phyloP scores from a whole-genome alignment of 2,797 vertebrate species.

The Tragopan temminckii region DNA sequence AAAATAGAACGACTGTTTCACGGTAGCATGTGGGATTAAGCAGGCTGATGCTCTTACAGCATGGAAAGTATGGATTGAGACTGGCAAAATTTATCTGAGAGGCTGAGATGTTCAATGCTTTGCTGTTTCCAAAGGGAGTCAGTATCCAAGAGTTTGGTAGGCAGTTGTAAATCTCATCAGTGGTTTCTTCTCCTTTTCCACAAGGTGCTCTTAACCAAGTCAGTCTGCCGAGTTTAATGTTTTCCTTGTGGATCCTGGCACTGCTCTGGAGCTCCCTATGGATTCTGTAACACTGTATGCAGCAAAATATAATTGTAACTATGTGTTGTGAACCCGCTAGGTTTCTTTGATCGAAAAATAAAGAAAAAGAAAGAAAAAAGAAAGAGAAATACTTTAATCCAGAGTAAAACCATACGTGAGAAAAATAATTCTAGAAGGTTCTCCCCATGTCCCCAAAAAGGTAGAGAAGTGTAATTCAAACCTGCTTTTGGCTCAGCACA shows the following conservation, averaged over 20 bases:
- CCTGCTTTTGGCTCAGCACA: background rate
- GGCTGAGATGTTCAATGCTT: slow-evolving; percentile 23
- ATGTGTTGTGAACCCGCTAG: background rate
- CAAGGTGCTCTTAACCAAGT: slow-evolving; percentile 46
- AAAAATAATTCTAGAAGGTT: background rate
- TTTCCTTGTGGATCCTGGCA: slow-evolving; percentile 39
- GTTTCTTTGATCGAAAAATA: background rate
- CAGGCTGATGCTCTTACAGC: background rate
- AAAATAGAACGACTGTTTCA: slow-evolving; percentile 6
- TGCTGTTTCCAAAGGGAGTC: slow-evolving; percentile 21
- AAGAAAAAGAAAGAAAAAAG: background rate
- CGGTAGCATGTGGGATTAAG: background rate
- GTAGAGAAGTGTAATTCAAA: background rate
- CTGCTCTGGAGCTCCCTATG: background rate
- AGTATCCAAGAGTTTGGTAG: slow-evolving; percentile 25
- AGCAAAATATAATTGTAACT: background rate
- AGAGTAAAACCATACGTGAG: background rate
- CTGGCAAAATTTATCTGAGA: slow-evolving; percentile 37
- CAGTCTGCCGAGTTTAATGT: slow-evolving; percentile 17
- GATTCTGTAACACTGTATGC: background rate
- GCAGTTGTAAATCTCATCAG: slow-evolving; percentile 59
- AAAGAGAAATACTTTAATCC: background rate
- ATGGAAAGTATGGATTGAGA: slow-evolving; percentile 23
- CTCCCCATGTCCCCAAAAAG: background rate
- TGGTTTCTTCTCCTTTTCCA: slow-evolving; percentile 54